Evolutionary conservation across 2,113 vertebrate genomes (phyloP).

Genomic region (Dipodomys ordii): DNA sequence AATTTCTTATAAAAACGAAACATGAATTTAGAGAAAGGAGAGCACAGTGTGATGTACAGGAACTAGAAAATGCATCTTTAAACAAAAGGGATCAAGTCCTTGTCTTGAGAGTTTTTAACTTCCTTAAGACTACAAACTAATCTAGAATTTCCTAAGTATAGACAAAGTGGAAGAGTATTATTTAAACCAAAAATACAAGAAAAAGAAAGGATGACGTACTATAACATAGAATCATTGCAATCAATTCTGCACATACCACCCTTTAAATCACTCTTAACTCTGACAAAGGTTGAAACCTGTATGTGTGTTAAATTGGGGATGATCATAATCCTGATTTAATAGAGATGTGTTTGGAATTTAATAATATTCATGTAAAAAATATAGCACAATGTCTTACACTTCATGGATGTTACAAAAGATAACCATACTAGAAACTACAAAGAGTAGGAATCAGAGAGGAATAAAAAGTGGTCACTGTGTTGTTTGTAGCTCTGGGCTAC

Average conservation of each 20-base stretch:
- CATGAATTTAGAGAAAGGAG: background rate
- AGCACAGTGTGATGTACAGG: background rate
- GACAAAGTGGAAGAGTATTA: background rate
- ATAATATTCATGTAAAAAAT: background rate
- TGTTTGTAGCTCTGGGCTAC: background rate
- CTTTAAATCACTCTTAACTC: background rate
- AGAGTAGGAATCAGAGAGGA: background rate
- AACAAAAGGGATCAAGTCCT: background rate
- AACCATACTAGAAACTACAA: background rate
- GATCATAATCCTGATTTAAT: background rate
- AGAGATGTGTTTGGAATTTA: background rate
- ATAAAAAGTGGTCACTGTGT: background rate
- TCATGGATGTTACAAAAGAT: background rate
- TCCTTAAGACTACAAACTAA: background rate
- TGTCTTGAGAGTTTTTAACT: background rate
- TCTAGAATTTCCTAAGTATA: background rate
- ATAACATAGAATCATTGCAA: background rate
- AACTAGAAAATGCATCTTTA: background rate
- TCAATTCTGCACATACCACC: background rate
- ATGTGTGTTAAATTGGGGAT: background rate
- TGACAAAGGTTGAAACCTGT: background rate
- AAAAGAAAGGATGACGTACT: background rate
- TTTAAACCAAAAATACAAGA: slow-evolving; percentile 17
- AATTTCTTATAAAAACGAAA: background rate
- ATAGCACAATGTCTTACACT: background rate